phyloP scores from a whole-genome alignment of 1,140 invertebrate genomes.

The Drosophila chauvacae region DNA sequence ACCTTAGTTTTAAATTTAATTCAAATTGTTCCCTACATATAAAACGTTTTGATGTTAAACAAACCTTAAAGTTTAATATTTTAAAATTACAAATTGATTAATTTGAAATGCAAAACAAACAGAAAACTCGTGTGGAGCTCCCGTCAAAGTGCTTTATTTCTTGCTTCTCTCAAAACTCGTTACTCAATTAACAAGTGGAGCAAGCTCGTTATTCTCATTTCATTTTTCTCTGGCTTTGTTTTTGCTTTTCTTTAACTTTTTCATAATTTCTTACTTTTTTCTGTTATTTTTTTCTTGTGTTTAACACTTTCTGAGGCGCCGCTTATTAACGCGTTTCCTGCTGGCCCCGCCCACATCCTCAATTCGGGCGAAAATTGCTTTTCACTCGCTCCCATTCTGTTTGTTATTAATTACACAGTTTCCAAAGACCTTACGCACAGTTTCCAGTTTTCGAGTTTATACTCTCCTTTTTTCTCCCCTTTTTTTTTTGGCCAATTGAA shows the following conservation, averaged over 20 bases:
- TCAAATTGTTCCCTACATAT: background rate
- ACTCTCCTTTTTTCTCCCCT: background rate
- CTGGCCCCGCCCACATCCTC: conserved; percentile 75
- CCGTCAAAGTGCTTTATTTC: conserved; percentile 8
- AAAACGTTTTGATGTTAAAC: background rate
- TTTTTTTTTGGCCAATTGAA: conserved; percentile 78
- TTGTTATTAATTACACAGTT: conserved; percentile 78
- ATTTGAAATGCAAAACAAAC: conserved; percentile 18
- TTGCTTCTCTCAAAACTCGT: conserved; percentile 22
- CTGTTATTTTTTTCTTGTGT: conserved; percentile 10
- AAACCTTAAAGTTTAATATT: background rate
- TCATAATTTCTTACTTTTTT: conserved; percentile 36
- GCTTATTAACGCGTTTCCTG: conserved; percentile 78
- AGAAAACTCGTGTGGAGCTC: conserved; percentile 7
- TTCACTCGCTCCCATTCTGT: conserved; percentile 64
- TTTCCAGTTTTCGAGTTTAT: conserved; percentile 34
- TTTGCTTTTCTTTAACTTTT: conserved; percentile 30
- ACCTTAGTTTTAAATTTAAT: background rate
- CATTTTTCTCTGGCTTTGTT: conserved; percentile 24
- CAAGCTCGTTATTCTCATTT: conserved; percentile 38
- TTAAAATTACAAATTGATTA: background rate
- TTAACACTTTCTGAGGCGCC: conserved; percentile 71
- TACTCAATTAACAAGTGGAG: conserved; percentile 55
- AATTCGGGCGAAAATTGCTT: conserved; percentile 71
- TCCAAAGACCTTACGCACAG: conserved; percentile 52